Evolutionary conservation across 2,113 vertebrate genomes (phyloP), one percentile per base, ranked within the genome.

Genomic region (Onychostoma macrolepis): DNA sequence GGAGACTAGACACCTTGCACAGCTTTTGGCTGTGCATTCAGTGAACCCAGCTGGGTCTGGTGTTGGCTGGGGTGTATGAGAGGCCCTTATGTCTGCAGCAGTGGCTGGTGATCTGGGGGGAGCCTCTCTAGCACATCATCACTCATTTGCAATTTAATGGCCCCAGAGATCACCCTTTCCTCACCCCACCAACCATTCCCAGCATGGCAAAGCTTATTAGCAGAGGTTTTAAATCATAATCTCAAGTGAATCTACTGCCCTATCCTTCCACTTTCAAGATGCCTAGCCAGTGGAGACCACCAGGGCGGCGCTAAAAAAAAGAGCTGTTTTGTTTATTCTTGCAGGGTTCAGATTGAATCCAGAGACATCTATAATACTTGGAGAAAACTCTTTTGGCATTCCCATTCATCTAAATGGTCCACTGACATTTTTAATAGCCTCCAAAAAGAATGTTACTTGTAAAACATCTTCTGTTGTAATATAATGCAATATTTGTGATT

Each of bases 131-230:
- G 93, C 92, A 92, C 93, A 94, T 94, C 93, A 94, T 95, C 92
- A 91, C 92, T 94, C 90, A 94, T 94, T 95, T 95, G 93, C 94
- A 95, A 93, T 96, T 95, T 93, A 95, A 95, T 94, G 92, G 93
- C 94, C 93, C 94, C 84, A 86, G 93, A 94, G 93, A 92, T 94
- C 92, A 83, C 43, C 61, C 92, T 91, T 89, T 88, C 91, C 90
- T 80, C 90, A 92, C 89, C 90, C 91, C 89, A 78, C 83, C 79
- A 85, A 82, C 92, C 92, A 90, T 93, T 92, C 93, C 92, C 92
- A 76, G 89, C 78, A 93, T 92, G 92, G 93, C 93, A 90, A 89
- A 92, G 92, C 91, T 92, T 92, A 95, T 95, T 95, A 95, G 92
- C 93, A 93, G 91, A 92, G 91, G 90, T 88, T 92, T 94, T 94